These are phyloP conservation scores for Epizoanthus scotinus DNA, from an alignment of 92 coral and sea anemone species.

Conservation along the genomic window DNA sequence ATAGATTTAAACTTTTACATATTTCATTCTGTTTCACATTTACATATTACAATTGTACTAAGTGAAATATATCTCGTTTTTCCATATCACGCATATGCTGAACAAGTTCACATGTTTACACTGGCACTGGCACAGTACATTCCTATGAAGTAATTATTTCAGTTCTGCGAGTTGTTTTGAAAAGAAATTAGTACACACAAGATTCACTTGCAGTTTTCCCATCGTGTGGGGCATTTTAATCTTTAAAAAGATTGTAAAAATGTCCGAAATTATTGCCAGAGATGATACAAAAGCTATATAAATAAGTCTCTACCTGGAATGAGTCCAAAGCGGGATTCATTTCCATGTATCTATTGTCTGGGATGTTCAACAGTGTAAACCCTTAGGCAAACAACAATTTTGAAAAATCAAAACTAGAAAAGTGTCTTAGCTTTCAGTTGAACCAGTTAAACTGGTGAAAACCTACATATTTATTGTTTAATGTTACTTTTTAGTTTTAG, in stretches of 20 bases:
- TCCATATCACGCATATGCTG: background rate
- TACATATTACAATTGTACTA: conserved; percentile 1
- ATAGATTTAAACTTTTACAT: background rate
- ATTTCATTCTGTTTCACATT: background rate
- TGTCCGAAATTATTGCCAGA: no score
- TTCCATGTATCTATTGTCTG: conserved; percentile 5
- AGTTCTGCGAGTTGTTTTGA: background rate
- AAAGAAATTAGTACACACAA: background rate
- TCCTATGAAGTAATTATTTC: background rate
- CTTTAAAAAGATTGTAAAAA: background rate
- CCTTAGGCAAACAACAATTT: background rate
- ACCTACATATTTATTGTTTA: no score
- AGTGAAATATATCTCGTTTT: conserved; percentile 7
- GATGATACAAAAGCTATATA: no score
- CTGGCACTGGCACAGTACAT: background rate
- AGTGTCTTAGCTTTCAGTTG: no score
- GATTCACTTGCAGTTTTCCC: background rate
- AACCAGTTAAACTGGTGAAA: no score
- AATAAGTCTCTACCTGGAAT: conserved; percentile 9
- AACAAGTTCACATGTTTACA: background rate
- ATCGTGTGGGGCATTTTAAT: background rate
- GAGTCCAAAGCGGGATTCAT: background rate
- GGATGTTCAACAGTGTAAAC: background rate
- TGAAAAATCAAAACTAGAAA: background rate
- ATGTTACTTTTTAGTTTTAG: no score